Conservation (phyloP, 2,888 invertebrate genomes). For the Encarsia formosa region DNA sequence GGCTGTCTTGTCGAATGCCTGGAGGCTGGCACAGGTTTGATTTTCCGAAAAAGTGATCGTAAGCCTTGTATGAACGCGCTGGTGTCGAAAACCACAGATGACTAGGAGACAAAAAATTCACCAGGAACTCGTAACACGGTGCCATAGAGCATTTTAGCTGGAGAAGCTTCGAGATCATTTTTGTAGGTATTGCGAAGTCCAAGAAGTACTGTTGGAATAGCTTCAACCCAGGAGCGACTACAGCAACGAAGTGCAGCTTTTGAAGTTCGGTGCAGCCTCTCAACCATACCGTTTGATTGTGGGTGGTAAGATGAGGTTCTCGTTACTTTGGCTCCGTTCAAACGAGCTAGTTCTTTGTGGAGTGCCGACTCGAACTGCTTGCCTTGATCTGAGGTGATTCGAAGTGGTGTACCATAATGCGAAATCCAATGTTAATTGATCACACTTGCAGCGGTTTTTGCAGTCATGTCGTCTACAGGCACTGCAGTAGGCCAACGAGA, state of each 20-base stretch:
- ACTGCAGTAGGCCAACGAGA: slow-evolving; percentile 36
- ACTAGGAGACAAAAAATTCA: slow-evolving; percentile 8
- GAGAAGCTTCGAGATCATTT: slow-evolving; percentile 34
- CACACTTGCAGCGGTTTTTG: slow-evolving; percentile 32
- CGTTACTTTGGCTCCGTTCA: neutral
- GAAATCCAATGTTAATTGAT: slow-evolving; percentile 26
- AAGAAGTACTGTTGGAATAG: slow-evolving; percentile 31
- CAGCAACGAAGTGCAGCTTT: slow-evolving; percentile 3
- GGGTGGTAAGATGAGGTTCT: neutral
- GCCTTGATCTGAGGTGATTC: neutral
- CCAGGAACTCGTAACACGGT: slow-evolving; percentile 22
- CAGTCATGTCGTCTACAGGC: slow-evolving; percentile 35
- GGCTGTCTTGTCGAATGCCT: slow-evolving; percentile 3
- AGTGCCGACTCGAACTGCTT: neutral
- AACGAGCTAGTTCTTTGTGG: neutral
- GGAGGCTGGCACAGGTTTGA: slow-evolving; percentile 8
- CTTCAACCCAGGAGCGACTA: neutral
- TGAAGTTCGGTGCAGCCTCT: neutral
- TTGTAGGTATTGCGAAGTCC: slow-evolving; percentile 34
- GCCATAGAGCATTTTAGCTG: slow-evolving; percentile 34
- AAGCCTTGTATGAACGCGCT: slow-evolving; percentile 11
- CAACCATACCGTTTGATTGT: neutral
- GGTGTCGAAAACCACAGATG: neutral
- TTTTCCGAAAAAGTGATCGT: slow-evolving; percentile 1
- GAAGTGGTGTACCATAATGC: neutral